A percentile compares a stretch with the other conserved stretches of the same genome.
phyloP scores from a whole-genome alignment of 2,113 vertebrate species.

The Rhea americana region DNA sequence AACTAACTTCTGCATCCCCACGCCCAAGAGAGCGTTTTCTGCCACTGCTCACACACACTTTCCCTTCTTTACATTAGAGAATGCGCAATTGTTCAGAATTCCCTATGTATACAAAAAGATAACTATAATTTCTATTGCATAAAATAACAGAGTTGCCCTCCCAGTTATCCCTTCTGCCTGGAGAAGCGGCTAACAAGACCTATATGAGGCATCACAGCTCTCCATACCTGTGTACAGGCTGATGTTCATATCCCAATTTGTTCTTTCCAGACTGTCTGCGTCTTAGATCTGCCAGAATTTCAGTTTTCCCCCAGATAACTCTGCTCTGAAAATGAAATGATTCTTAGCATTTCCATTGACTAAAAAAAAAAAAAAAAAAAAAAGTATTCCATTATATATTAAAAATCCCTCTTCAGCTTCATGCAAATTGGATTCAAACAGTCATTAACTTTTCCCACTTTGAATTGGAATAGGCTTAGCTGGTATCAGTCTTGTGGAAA shows the following conservation, averaged over 20 bases:
- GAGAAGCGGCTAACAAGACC: neutral
- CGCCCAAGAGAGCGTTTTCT: neutral
- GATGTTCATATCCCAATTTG: neutral
- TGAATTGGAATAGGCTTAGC: neutral
- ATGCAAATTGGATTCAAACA: neutral
- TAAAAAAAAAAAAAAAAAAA: neutral
- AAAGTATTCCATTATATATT: neutral
- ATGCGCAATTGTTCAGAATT: neutral
- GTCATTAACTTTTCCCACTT: neutral
- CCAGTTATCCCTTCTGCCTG: neutral
- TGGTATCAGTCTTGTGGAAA: neutral
- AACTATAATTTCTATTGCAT: neutral
- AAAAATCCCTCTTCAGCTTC: neutral
- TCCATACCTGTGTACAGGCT: neutral
- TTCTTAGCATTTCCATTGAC: neutral
- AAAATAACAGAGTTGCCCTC: neutral
- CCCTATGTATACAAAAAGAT: neutral
- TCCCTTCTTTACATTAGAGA: neutral
- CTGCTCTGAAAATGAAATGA: neutral
- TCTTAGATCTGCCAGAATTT: neutral
- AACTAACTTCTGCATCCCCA: neutral
- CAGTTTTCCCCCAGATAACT: neutral
- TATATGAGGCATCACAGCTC: accelerated
- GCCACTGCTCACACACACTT: neutral
- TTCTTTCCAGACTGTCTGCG: neutral